phyloP scores from a whole-genome alignment of 1,140 invertebrate species.

The Philotrypesis tridentata region DNA sequence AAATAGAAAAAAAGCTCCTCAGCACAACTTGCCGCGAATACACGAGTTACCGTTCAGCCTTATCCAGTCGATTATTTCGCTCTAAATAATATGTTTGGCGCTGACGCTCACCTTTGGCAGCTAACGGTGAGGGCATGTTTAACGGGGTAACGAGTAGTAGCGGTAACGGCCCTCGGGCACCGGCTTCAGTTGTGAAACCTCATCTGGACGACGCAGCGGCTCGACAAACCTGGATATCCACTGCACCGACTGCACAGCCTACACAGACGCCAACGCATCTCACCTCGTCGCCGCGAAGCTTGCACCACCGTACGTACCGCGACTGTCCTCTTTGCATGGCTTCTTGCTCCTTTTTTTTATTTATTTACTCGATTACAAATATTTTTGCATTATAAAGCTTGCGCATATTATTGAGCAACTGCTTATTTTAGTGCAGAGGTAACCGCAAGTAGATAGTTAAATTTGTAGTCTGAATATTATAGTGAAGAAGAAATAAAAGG shows the following conservation, averaged over 20 bases:
- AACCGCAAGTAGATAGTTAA: neutral
- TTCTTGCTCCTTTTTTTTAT: neutral
- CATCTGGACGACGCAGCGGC: neutral
- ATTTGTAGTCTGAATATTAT: neutral
- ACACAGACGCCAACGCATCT: neutral
- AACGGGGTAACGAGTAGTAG: conserved; percentile 64
- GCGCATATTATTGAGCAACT: neutral
- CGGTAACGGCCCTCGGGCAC: conserved; percentile 58
- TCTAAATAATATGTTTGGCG: conserved; percentile 62
- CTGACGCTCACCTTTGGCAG: conserved; percentile 55
- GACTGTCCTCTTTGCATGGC: conserved; percentile 9
- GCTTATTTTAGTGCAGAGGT: neutral
- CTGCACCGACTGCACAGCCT: conserved; percentile 67
- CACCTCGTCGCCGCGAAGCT: conserved; percentile 59
- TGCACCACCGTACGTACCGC: conserved; percentile 71
- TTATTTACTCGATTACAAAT: neutral
- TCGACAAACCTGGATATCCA: conserved; percentile 71
- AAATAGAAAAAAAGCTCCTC: neutral
- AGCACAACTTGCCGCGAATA: neutral
- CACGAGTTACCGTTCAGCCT: neutral
- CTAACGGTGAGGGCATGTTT: conserved; percentile 71
- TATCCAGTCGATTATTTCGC: neutral
- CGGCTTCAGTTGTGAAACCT: neutral
- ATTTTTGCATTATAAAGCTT: neutral
- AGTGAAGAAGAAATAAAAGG: no score